Conservation (phyloP, 2,113 vertebrate genomes). For the Phoenicopterus ruber region DNA sequence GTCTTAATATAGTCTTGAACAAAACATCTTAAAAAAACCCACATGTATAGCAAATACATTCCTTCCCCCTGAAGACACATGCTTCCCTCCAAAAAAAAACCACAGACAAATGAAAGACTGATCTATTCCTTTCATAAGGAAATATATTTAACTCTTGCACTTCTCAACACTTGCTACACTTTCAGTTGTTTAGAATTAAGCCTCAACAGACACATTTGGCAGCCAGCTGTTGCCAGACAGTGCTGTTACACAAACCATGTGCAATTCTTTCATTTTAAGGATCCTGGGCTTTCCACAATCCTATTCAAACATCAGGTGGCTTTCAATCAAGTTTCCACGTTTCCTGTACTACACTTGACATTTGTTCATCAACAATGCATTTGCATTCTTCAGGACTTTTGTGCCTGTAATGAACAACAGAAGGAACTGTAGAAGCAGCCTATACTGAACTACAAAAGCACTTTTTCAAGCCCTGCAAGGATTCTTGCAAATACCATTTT, state of each 20-base stretch:
- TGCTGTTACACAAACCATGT: neutral
- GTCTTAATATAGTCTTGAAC: neutral
- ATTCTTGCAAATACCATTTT: neutral
- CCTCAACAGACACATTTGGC: neutral
- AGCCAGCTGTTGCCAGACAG: neutral
- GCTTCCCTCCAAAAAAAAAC: neutral
- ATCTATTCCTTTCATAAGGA: neutral
- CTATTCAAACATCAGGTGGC: neutral
- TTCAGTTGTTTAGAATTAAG: neutral
- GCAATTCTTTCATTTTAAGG: neutral
- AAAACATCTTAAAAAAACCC: neutral
- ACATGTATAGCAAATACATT: neutral
- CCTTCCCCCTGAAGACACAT: neutral
- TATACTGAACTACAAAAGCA: neutral
- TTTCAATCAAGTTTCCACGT: neutral
- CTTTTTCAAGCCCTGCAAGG: neutral
- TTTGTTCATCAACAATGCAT: neutral
- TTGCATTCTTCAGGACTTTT: neutral
- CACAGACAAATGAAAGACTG: neutral
- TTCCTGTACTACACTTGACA: neutral
- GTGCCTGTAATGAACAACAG: neutral
- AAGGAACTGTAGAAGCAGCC: neutral
- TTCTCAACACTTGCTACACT: neutral
- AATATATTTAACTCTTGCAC: neutral
- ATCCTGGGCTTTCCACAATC: neutral